phyloP scores from a whole-genome alignment of 2,888 invertebrate species.

The Cosmopolites sordidus region DNA sequence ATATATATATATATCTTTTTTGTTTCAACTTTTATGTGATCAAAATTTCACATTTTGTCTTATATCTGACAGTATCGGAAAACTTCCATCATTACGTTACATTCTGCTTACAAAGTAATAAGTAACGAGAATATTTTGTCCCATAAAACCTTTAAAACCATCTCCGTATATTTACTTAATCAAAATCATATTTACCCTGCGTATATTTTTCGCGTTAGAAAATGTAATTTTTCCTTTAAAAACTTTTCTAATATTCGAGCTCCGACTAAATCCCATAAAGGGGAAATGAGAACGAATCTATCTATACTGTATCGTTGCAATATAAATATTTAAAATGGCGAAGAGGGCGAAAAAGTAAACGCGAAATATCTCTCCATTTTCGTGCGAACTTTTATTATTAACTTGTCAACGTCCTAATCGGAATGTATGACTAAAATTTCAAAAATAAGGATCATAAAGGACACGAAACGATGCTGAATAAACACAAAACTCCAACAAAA shows the following conservation, averaged over 20 bases:
- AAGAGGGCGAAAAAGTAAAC: constrained; percentile 9
- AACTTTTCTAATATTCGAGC: constrained; percentile 14
- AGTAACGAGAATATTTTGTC: neutral
- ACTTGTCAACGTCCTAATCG: constrained; percentile 7
- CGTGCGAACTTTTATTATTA: constrained; percentile 10
- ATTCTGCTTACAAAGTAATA: neutral
- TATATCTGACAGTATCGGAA: neutral
- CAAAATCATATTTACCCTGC: constrained; percentile 3
- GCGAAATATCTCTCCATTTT: constrained; percentile 8
- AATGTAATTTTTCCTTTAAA: constrained; percentile 14
- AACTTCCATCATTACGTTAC: neutral
- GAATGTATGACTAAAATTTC: neutral
- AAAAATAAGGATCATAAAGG: neutral
- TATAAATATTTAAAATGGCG: constrained; percentile 15
- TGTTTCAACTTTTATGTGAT: too few relatives aligned
- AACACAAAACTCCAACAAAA: neutral
- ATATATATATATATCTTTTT: too few relatives aligned
- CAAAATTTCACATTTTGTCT: neutral
- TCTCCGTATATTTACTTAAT: constrained; percentile 2
- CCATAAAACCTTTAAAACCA: constrained; percentile 5
- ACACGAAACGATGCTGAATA: neutral
- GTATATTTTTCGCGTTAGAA: constrained; percentile 6
- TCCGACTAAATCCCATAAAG: constrained; percentile 11
- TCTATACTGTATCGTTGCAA: constrained; percentile 11
- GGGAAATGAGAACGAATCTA: constrained; percentile 11